A percentile compares a stretch with the other conserved stretches of the same genome.
These are phyloP conservation scores for Thaumetopoea pityocampa DNA, from an alignment of 1,140 invertebrate species.

Conservation along the genomic window DNA sequence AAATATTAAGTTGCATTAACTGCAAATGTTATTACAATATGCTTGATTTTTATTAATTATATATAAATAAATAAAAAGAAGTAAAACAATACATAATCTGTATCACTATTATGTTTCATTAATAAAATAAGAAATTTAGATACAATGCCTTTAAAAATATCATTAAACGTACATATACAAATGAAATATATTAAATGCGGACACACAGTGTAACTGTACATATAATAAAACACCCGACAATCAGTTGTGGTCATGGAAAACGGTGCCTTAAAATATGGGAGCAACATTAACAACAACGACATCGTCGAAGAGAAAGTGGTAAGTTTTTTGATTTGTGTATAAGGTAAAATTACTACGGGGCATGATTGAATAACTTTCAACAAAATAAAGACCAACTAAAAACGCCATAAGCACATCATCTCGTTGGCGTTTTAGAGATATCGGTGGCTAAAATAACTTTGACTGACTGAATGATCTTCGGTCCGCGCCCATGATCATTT, in stretches of 20 bases:
- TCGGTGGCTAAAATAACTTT: too few species aligned
- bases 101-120: background rate
- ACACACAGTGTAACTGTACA: slow-evolving; percentile 27
- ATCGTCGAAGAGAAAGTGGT: slow-evolving; percentile 71
- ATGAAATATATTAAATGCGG: slow-evolving; percentile 23
- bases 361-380: too few species aligned
- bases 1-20: too few species aligned
- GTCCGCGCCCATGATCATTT: too few species aligned
- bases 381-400: too few species aligned
- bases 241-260: slow-evolving; percentile 74
- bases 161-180: slow-evolving; percentile 9
- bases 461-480: too few species aligned
- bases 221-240: slow-evolving; percentile 40
- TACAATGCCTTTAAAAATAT: slow-evolving; percentile 11
- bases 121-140: slow-evolving; percentile 3
- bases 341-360: too few species aligned
- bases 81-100: slow-evolving; percentile 6
- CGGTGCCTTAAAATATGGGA: slow-evolving; percentile 77
- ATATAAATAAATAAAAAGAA: background rate
- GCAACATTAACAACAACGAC: slow-evolving; percentile 75
- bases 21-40: too few species aligned
- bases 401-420: too few species aligned
- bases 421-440: too few species aligned
- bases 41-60: slow-evolving; percentile 3
- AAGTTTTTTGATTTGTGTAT: too few species aligned